Evolutionary conservation across 2,797 vertebrate genomes (phyloP).

Genomic region (Cygnus olor): DNA sequence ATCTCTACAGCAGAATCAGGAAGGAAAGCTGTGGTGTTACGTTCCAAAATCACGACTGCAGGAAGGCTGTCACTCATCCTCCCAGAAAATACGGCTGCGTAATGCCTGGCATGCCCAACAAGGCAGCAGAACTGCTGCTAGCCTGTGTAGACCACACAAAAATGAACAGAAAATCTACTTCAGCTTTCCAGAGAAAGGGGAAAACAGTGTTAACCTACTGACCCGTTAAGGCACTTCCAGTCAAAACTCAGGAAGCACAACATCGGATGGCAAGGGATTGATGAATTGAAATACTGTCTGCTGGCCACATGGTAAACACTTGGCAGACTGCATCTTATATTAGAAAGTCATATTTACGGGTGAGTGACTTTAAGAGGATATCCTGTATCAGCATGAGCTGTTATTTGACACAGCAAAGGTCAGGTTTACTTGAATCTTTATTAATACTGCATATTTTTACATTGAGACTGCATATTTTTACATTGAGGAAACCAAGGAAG

Average conservation of each 20-base stretch:
- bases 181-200: neutral
- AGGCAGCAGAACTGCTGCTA: neutral
- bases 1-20: neutral
- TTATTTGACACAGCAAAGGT: neutral
- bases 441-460: neutral
- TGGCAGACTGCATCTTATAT: neutral
- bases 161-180: neutral
- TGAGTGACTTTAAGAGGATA: neutral
- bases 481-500: neutral
- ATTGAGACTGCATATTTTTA: neutral
- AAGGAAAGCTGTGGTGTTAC: neutral
- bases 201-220: neutral
- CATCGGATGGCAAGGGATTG: neutral
- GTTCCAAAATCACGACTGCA: neutral
- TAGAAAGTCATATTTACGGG: neutral
- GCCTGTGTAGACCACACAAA: neutral
- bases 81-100: rapidly evolving
- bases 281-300: neutral
- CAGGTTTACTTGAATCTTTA: neutral
- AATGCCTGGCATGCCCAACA: neutral
- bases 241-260: neutral
- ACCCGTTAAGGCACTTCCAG: neutral
- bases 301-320: neutral
- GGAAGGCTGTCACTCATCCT: neutral
- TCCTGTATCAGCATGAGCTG: neutral